Evolutionary conservation across 2,797 vertebrate genomes (phyloP).

Genomic region (Microchirus variegatus): DNA sequence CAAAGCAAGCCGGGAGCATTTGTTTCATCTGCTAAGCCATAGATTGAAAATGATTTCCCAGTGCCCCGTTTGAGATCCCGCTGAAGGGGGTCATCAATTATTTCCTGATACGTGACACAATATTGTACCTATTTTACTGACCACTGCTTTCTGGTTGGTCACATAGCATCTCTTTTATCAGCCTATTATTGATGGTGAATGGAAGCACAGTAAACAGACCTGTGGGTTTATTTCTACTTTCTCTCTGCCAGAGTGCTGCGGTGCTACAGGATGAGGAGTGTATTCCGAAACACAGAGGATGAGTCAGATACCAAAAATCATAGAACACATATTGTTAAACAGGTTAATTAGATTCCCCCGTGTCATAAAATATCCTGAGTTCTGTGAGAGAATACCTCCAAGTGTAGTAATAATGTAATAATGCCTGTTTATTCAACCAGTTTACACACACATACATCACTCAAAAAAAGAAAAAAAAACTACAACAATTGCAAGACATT

Average conservation of each 20-base stretch:
- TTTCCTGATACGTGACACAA: constrained; percentile 84
- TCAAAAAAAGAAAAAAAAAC: constrained; percentile 36
- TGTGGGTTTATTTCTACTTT: constrained; percentile 71
- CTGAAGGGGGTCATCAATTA: constrained; percentile 88
- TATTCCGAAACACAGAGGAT: constrained; percentile 15
- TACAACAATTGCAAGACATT: constrained; percentile 62
- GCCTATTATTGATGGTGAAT: constrained; percentile 79
- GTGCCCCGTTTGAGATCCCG: constrained; percentile 81
- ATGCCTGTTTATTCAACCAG: constrained; percentile 39
- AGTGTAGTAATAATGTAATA: constrained; percentile 23
- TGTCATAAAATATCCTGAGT: constrained; percentile 8
- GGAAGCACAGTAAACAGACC: constrained; percentile 75
- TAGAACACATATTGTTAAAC: neutral
- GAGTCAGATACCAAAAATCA: constrained; percentile 11
- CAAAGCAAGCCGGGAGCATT: constrained; percentile 86
- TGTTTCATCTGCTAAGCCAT: constrained; percentile 87
- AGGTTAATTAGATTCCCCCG: neutral
- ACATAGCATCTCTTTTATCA: constrained; percentile 81
- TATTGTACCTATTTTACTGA: constrained; percentile 85
- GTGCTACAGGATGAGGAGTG: constrained; percentile 15
- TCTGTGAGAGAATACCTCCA: constrained; percentile 10
- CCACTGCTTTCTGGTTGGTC: constrained; percentile 81
- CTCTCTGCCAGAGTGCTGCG: constrained; percentile 40
- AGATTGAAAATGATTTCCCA: constrained; percentile 90
- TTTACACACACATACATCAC: constrained; percentile 45